Evolutionary conservation across 2,113 vertebrate genomes (phyloP).

Genomic region (Cygnus buccinator): DNA sequence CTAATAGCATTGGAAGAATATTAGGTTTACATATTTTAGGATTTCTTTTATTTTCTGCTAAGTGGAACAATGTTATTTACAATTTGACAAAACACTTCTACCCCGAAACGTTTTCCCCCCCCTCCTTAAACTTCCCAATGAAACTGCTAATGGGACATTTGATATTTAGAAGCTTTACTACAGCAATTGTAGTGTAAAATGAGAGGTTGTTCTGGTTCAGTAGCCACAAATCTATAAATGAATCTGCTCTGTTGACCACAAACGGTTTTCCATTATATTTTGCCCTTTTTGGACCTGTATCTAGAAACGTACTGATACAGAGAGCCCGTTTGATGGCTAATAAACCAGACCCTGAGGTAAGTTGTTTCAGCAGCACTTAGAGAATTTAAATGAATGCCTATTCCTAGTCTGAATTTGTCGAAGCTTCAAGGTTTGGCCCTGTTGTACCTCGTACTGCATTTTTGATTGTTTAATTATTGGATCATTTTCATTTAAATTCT

Average conservation of each 20-base stretch:
- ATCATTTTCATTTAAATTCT: not conserved
- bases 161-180: not conserved
- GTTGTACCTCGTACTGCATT: not conserved
- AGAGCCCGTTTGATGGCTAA: not conserved
- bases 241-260: not conserved
- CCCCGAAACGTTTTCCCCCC: no score
- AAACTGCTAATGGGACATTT: not conserved
- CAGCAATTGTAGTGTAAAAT: not conserved
- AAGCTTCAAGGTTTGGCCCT: not conserved
- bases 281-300: not conserved
- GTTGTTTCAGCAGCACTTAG: not conserved
- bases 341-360: not conserved
- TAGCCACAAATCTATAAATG: not conserved
- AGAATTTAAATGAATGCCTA: not conserved
- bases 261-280: not conserved
- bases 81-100: not conserved
- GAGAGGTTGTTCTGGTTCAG: not conserved
- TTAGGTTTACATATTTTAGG: not conserved
- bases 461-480: not conserved
- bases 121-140: not conserved
- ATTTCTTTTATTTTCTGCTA: not conserved
- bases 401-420: not conserved
- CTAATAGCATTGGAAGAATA: not conserved
- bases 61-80: not conserved
- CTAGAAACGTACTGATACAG: not conserved